Conservation (phyloP, 2,888 invertebrate species). For the Muschampia staudingeri region DNA sequence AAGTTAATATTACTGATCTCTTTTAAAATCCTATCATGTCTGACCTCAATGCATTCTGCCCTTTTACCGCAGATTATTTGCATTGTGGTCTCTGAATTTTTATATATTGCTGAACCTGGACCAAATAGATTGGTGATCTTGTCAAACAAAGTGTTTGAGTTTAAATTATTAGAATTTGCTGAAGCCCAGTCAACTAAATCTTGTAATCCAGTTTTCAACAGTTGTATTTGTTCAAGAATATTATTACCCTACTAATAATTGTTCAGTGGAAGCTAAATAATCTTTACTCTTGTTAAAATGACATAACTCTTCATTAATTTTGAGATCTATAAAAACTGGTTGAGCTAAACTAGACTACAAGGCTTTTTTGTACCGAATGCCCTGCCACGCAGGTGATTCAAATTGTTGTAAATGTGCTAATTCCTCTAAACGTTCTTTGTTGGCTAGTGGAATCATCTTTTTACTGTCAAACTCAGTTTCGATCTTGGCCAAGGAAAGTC, state of each 20-base stretch:
- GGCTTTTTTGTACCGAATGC: slow-evolving; percentile 4
- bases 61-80: slow-evolving; percentile 12
- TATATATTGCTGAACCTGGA: neutral
- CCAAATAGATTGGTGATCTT: neutral
- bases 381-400: neutral
- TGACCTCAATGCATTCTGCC: neutral
- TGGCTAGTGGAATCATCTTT: too few species aligned
- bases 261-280: slow-evolving; percentile 6
- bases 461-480: too few species aligned
- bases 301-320: neutral
- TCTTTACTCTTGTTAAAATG: neutral
- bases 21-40: neutral
- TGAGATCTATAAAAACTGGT: neutral
- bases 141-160: neutral
- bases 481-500: too few species aligned
- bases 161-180: neutral
- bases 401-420: neutral
- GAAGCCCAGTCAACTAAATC: neutral
- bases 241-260: neutral
- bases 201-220: neutral
- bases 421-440: neutral
- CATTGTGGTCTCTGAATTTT: neutral
- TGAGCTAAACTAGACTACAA: neutral
- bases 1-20: neutral
- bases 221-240: neutral